These are phyloP conservation scores for Theristicus caerulescens DNA, from an alignment of 2,113 vertebrate genomes.

Conservation along the genomic window DNA sequence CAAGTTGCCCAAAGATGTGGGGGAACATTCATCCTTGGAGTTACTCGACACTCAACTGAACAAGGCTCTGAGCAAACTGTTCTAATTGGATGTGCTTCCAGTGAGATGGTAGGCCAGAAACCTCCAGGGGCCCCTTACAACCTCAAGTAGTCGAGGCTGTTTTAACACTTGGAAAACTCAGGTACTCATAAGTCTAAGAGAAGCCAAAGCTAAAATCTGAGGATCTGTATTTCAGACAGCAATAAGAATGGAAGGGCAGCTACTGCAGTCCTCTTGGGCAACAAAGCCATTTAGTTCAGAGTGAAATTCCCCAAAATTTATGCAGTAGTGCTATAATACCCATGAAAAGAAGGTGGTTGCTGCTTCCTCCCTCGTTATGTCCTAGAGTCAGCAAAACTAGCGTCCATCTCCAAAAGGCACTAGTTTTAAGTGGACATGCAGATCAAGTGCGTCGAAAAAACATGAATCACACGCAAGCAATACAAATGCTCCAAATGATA, in stretches of 20 bases:
- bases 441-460: not conserved
- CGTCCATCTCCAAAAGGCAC: not conserved
- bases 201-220: not conserved
- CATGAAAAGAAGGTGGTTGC: not conserved
- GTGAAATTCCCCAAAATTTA: not conserved
- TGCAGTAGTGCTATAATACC: not conserved
- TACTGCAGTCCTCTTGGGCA: not conserved
- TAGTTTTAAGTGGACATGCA: not conserved
- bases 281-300: not conserved
- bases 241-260: not conserved
- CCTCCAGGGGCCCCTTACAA: not conserved
- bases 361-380: not conserved
- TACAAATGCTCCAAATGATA: not conserved
- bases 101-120: not conserved
- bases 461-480: not conserved
- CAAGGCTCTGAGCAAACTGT: not conserved
- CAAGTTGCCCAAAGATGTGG: not conserved
- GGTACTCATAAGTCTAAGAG: not conserved
- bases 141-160: not conserved
- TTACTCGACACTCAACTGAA: not conserved
- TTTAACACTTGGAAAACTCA: not conserved
- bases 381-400: not conserved
- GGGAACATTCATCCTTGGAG: not conserved
- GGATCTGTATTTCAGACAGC: not conserved
- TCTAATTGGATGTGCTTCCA: not conserved